These are phyloP conservation scores for Fopius arisanus DNA, from an alignment of 1,140 invertebrate genomes.

Conservation along the genomic window DNA sequence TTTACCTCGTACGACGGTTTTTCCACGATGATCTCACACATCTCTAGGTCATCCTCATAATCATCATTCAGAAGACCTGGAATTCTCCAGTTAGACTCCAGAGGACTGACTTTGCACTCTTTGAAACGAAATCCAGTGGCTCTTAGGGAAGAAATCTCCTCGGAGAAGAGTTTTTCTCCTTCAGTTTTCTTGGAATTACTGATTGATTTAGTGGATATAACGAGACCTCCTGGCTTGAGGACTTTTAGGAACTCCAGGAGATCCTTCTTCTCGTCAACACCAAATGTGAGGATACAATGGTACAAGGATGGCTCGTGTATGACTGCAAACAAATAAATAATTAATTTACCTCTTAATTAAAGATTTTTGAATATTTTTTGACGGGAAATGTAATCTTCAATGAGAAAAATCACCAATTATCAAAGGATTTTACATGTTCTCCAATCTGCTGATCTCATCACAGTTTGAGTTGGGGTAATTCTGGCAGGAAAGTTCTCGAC, in stretches of 20 bases:
- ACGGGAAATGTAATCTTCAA: neutral
- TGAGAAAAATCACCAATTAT: too few relatives aligned
- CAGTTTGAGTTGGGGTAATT: neutral
- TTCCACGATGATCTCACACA: constrained; percentile 62
- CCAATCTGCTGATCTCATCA: neutral
- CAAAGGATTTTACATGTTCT: neutral
- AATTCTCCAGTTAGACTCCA: constrained; percentile 60
- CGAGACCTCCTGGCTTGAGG: constrained; percentile 68
- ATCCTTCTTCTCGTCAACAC: constrained; percentile 13
- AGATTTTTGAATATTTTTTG: neutral
- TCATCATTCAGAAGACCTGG: constrained; percentile 69
- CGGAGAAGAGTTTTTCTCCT: constrained; percentile 51
- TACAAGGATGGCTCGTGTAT: neutral
- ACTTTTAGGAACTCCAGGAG: constrained; percentile 59
- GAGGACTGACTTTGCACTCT: constrained; percentile 34
- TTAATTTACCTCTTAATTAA: neutral
- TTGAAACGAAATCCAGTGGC: constrained; percentile 72
- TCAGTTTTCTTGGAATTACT: constrained; percentile 26
- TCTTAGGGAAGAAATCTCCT: constrained; percentile 66
- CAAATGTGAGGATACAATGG: neutral
- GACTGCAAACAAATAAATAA: neutral
- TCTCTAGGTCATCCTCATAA: constrained; percentile 60
- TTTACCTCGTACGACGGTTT: constrained; percentile 73
- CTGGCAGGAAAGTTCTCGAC: neutral
- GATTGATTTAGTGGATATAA: constrained; percentile 47